Evolutionary conservation across 2,113 vertebrate species (phyloP).

Genomic region (Pavo muticus): DNA sequence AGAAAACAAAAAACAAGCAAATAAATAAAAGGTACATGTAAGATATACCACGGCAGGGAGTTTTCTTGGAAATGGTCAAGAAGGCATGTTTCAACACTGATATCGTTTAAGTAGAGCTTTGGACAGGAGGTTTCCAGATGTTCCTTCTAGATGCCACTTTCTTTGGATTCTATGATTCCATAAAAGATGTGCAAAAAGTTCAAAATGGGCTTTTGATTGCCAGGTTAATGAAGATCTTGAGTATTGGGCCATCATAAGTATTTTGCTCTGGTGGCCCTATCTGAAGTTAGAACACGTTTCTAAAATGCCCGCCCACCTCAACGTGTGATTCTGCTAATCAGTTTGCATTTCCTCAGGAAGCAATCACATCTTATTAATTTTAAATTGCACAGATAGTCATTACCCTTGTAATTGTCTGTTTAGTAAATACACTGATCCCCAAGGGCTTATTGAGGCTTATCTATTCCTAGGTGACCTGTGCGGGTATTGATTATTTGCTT

Average conservation of each 20-base stretch:
- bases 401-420: conserved; percentile 63
- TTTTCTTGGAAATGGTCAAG: neutral
- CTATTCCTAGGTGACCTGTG: conserved; percentile 57
- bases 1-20: neutral
- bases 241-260: neutral
- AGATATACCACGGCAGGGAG: neutral
- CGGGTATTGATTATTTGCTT: conserved; percentile 68
- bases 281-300: neutral
- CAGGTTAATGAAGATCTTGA: neutral
- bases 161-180: neutral
- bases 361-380: conserved; percentile 47
- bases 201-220: neutral
- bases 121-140: neutral
- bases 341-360: neutral
- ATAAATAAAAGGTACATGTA: neutral
- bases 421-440: conserved; percentile 60
- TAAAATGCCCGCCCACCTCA: neutral
- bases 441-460: conserved; percentile 65
- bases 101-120: neutral
- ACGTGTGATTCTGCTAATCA: neutral
- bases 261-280: too few relatives aligned
- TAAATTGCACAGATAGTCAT: conserved; percentile 50
- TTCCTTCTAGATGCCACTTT: neutral
- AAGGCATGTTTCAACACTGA: fast-evolving
- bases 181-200: neutral